Percentiles rank a stretch among this genome's conserved stretches.
These are phyloP conservation scores for Catalaphyllia jardinei DNA, from an alignment of 64 coral and sea anemone genomes.

Conservation along the genomic window DNA sequence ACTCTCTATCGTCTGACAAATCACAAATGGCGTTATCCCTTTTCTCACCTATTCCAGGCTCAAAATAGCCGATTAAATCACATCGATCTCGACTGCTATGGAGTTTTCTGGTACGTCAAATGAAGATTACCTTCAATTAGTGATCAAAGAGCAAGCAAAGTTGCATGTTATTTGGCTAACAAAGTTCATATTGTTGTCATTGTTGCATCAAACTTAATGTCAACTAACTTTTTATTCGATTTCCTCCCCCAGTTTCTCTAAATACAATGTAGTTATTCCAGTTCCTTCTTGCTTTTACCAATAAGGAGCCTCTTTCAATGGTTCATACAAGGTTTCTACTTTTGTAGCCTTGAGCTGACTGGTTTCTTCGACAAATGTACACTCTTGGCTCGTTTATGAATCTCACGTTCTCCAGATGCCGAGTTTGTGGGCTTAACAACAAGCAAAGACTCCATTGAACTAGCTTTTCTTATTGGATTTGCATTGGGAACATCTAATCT, in stretches of 20 bases:
- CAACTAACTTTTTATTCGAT: not conserved
- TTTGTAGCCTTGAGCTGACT: not conserved
- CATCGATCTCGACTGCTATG: not conserved
- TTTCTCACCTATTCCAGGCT: not conserved
- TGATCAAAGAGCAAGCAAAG: not conserved
- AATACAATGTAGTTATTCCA: too few species aligned
- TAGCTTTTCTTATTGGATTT: slow-evolving; percentile 41
- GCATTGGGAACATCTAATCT: slow-evolving; percentile 35
- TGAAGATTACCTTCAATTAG: not conserved
- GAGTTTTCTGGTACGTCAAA: not conserved
- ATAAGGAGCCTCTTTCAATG: not conserved
- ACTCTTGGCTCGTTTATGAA: not conserved
- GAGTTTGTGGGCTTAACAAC: not conserved
- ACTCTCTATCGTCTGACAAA: not conserved
- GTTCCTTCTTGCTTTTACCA: not conserved
- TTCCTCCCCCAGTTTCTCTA: too few species aligned
- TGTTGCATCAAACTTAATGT: not conserved
- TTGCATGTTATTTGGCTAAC: not conserved
- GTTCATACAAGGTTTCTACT: not conserved
- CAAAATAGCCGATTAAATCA: not conserved
- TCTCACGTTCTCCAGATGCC: not conserved
- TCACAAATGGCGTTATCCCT: not conserved
- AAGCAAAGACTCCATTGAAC: slow-evolving; percentile 44
- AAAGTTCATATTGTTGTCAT: not conserved
- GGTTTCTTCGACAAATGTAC: not conserved